Evolutionary conservation across 2,113 vertebrate genomes (phyloP).

Genomic region (Odocoileus virginianus): DNA sequence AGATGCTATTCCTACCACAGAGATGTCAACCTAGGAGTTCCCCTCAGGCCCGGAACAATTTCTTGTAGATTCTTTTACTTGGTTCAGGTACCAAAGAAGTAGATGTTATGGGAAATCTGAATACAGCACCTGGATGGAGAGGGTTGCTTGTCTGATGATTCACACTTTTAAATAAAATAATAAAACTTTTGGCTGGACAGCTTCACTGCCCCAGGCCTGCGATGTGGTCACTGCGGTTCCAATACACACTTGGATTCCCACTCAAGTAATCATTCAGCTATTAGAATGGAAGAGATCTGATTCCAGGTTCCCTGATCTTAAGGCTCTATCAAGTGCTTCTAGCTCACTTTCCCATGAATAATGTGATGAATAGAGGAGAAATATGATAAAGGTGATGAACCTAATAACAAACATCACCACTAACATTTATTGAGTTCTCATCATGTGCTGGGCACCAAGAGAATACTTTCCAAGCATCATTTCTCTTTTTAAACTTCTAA

Average conservation of each 20-base stretch:
- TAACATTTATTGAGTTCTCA: neutral
- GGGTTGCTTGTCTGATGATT: conserved; percentile 40
- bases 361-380: neutral
- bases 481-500: neutral
- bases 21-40: neutral
- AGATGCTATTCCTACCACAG: neutral
- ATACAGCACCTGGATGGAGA: conserved; percentile 11
- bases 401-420: neutral
- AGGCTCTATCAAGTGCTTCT: neutral
- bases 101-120: conserved; percentile 21
- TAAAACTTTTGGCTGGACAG: conserved; percentile 54
- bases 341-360: neutral
- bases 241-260: conserved; percentile 45
- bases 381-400: neutral
- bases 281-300: neutral
- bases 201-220: conserved; percentile 47
- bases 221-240: conserved; percentile 49
- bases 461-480: neutral
- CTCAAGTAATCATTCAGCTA: neutral
- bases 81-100: neutral
- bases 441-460: no score
- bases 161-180: conserved; percentile 72
- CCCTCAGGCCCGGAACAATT: neutral
- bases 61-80: neutral
- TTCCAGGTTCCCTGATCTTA: neutral